Evolutionary conservation across 2,113 vertebrate species (phyloP).

Genomic region (Prinia subflava): DNA sequence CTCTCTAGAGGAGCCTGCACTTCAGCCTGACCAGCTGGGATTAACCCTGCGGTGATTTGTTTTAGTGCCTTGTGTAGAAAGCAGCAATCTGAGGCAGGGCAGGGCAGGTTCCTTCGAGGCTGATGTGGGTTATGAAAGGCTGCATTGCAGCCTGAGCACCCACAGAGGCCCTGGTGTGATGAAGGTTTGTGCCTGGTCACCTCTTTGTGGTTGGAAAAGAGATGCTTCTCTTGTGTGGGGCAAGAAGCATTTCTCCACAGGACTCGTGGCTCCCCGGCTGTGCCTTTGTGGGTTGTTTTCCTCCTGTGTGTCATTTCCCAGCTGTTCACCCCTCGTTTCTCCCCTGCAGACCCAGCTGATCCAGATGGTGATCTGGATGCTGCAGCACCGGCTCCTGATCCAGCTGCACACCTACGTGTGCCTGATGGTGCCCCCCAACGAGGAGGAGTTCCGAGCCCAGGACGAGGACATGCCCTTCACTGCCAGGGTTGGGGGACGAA

Average conservation of each 20-base stretch:
- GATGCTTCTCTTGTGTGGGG: background rate
- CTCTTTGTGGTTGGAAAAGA: background rate
- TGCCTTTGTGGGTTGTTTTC: background rate
- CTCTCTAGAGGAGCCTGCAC: background rate
- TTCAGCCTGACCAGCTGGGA: background rate
- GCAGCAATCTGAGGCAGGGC: background rate
- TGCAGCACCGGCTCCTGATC: slow-evolving; percentile 89
- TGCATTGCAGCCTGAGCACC: background rate
- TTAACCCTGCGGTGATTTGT: background rate
- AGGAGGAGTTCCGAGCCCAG: slow-evolving; percentile 76
- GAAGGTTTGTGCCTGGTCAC: background rate
- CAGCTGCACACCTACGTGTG: slow-evolving; percentile 97
- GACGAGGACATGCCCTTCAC: slow-evolving; percentile 83
- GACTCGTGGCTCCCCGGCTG: background rate
- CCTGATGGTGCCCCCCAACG: slow-evolving; percentile 87
- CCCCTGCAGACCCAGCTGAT: slow-evolving; percentile 89
- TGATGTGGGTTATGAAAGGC: background rate
- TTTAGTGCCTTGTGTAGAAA: background rate
- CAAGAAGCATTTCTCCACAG: background rate
- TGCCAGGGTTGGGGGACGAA: slow-evolving; percentile 83
- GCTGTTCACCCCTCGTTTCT: background rate
- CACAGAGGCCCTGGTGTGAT: background rate
- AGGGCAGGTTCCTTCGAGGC: background rate
- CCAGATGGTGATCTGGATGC: slow-evolving; percentile 99
- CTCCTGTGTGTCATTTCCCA: background rate